Evolutionary conservation across 2,888 invertebrate genomes (phyloP), one percentile per base, ranked within the genome.

Genomic region (Xestoiulus laeticollis): DNA sequence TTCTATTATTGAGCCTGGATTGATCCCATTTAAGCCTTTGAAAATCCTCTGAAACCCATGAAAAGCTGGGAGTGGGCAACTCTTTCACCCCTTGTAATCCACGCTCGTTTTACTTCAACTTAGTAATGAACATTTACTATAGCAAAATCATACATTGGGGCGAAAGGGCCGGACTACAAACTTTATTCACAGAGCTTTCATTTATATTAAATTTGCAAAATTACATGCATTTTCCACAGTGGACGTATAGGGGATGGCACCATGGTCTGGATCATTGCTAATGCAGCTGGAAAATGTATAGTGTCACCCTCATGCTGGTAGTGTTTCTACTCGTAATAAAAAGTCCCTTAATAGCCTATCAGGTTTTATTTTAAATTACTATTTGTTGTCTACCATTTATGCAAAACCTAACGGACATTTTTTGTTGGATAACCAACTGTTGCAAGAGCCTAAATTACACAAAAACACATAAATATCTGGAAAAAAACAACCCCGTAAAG

Each of bases 61-160:
- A 12, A 68, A 68, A 22, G 22, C 68, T 26, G 8, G 8, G 68
- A 6, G 68, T 26, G 68, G 68, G 22, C 59, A 68, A 68, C 68
- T 68, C 68, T 68, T 68, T 68, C 68, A 68, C 68, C 68, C 68
- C 68, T 68, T 26, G 12, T 68, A 68, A 68, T 22, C 68, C 68
- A 68, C 68, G 68, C 22, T 26, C 68, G 26, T 68, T 26, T 68
- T 22, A 68, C 26, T 26, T 22, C 68, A 68, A 68, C 26, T 26
- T 68, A 6, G 6, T 59, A 26, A 68, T 26, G 68, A 22, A 68
- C n/a, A 68, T 68, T 68, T 68, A 68, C 26, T 68, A 43, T 43
- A 68, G 68, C 22, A 22, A 68, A 68, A 68, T 68, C 68, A 68
- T 68, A n/a, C 68, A 26, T 12, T 1, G 68, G 68, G 68, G 10